phyloP scores from a whole-genome alignment of 2,113 vertebrate species.

The Setophaga kirtlandii region DNA sequence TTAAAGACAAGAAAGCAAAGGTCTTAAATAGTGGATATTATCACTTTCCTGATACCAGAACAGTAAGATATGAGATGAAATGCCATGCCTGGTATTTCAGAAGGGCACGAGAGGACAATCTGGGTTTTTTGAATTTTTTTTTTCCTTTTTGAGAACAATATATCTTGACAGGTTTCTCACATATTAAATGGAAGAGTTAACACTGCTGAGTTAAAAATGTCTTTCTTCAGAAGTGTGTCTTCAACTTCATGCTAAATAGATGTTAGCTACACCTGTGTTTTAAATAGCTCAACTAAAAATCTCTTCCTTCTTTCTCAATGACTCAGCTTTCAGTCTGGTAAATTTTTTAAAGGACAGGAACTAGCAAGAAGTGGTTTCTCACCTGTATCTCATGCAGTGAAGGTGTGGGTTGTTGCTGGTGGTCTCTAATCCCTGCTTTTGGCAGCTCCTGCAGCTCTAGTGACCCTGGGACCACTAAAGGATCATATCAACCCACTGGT shows the following conservation, averaged over 20 bases:
- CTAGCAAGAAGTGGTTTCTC: background rate
- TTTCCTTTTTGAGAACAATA: background rate
- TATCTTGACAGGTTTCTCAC: background rate
- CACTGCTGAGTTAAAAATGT: conserved; percentile 1
- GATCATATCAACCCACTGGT: background rate
- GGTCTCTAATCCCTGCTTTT: background rate
- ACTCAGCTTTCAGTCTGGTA: conserved; percentile 33
- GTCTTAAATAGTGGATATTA: background rate
- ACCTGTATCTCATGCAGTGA: background rate
- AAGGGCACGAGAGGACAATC: background rate
- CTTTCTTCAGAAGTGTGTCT: conserved; percentile 1
- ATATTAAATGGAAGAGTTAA: background rate
- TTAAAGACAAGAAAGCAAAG: background rate
- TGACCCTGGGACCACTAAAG: background rate
- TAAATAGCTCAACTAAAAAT: conserved; percentile 5
- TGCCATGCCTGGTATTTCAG: background rate
- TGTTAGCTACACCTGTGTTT: background rate
- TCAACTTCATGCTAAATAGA: background rate
- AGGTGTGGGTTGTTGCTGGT: background rate
- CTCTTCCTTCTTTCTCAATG: conserved; percentile 41
- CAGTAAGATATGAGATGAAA: background rate
- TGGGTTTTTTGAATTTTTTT: background rate
- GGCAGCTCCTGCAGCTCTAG: background rate
- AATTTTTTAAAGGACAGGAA: background rate
- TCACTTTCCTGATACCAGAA: background rate